Base-by-base conservation (phyloP, 2,888 invertebrate genomes). In the Phortica magna region DNA sequence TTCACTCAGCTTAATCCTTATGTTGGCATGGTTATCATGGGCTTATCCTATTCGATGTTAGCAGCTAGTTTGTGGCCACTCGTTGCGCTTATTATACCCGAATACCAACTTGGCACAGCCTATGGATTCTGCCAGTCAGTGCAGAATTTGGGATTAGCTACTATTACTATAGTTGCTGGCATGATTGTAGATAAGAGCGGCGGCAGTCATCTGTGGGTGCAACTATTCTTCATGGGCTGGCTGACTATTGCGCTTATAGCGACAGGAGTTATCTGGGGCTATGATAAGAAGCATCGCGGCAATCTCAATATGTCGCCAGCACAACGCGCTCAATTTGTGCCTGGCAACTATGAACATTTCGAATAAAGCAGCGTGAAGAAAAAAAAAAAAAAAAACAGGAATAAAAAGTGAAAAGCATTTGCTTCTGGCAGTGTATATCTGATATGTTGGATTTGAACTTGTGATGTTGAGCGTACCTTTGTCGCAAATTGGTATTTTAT, bases 51-150 rank as follows among this genome's bases (percentile, higher is more conserved):
- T 92, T 98, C 99, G 1, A 94, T 98, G 91, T 92, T 99, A 79
- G 98, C 99, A 1, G 97, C 98, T 92, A 97, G 98, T 76, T 93
- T 99, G 71, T 99, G 99, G 99, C 99, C 99, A 0, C 93, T 99
- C 89, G 98, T 99, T 19, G 96, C 98, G 0, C 93, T 98, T 79
- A 95, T 98, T 79, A 96, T 98, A 80, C 97, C 98, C 12, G 96
- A 98, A 91, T 95, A 97, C 92, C 98, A 98, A 91, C 93, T 99
- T 71, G 98, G 98, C 74, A 98, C 98, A 39, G 98, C 98, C 7
- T 99, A 98, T 93, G 99, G 99, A 93, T 96, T 98, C 83, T 98
- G 98, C 91, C 98, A 98, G 93, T 95, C 98, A 39, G 95, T 98
- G 19, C 99, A 99, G 93, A 99, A 99, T 92, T 93, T 98, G 79